Percentiles rank a stretch among this genome's conserved stretches.
Conservation (phyloP, 2,888 invertebrate genomes). For the Dryobota labecula region DNA sequence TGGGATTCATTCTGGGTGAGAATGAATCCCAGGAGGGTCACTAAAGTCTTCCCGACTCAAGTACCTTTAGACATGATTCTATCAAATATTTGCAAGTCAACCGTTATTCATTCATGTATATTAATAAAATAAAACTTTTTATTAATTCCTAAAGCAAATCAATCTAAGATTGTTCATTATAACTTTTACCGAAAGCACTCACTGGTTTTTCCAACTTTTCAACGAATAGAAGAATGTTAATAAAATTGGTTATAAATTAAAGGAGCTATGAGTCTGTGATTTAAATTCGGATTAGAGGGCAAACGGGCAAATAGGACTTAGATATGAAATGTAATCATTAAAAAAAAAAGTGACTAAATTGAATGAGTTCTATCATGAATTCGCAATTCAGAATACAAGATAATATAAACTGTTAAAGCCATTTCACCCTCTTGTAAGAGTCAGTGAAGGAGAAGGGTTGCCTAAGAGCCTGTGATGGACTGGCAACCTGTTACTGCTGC, state of each 20-base stretch:
- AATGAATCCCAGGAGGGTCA: too few species aligned
- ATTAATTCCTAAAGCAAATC: conserved; percentile 17
- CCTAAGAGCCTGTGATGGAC: conserved; percentile 48
- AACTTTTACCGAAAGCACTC: conserved; percentile 18
- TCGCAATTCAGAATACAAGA: conserved; percentile 16
- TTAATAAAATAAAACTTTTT: conserved; percentile 3
- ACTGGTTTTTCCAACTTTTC: conserved; percentile 9
- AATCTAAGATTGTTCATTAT: conserved; percentile 21
- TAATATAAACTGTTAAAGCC: conserved; percentile 30
- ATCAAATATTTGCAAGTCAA: conserved; percentile 19
- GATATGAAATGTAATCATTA: conserved; percentile 1
- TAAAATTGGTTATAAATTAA: conserved; percentile 26
- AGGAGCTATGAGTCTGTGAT: conserved; percentile 14
- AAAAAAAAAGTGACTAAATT: background rate
- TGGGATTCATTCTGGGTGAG: conserved; percentile 14
- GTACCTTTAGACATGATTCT: conserved; percentile 22
- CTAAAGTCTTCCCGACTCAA: conserved; percentile 18
- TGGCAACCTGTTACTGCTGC: conserved; percentile 54
- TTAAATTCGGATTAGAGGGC: conserved; percentile 6
- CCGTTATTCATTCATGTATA: conserved; percentile 11
- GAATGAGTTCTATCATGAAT: conserved; percentile 24
- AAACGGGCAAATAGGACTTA: background rate
- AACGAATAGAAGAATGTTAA: conserved; percentile 26
- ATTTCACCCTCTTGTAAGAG: conserved; percentile 55
- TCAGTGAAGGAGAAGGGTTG: conserved; percentile 54